Base-by-base conservation (phyloP, 2,888 invertebrate species). In the Bhutanitis thaidina region DNA sequence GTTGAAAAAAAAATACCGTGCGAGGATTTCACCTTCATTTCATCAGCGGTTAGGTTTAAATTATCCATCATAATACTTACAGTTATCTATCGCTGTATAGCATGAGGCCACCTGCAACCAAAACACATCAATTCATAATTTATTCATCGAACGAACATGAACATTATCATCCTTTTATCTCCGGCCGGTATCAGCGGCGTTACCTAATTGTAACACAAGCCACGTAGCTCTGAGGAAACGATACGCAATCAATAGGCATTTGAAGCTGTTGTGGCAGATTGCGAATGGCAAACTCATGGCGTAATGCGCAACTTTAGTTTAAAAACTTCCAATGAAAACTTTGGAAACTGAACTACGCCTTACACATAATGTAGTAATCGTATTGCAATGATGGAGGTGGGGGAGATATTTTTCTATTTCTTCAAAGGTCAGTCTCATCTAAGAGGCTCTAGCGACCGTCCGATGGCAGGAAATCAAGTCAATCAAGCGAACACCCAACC, bases 91-190 rank as follows among this genome's bases (percentile, higher is more conserved):
- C 36, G 29, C 16, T 13, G 41, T 2, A 9, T 9, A 43, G 13
- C 48, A 49, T 41, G 41, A 12, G 41, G 41, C 29, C 48, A 49
- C 36, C 48, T 49, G 41, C 41, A 49, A 49, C 16, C 41, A 43
- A 43, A 40, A 49, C 48, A 49, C 8, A 43, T 10, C 13, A 13
- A 5, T 12, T 41, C 35, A 49, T 49, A 4, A 36, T 35, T 41
- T 13, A 49, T 41, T 49, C 48, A 43, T 16, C 10, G 12, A 7
- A 29, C 40, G 47, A 10, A 29, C 27, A 5, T 7, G 7, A n/a
- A 4, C 30, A 44, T 44, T 39, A 44, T 32, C 49, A 9, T 15
- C 14, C 25, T 50, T 44, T 50, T 44, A 50, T 50, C 44, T 44
- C 14, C n/a, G 8, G 27, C 44, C 49, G 48, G 41, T 49, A 34